Percentiles rank a stretch among this genome's conserved stretches.
Conservation (phyloP, 2,113 vertebrate species). For the Laterallus jamaicensis region DNA sequence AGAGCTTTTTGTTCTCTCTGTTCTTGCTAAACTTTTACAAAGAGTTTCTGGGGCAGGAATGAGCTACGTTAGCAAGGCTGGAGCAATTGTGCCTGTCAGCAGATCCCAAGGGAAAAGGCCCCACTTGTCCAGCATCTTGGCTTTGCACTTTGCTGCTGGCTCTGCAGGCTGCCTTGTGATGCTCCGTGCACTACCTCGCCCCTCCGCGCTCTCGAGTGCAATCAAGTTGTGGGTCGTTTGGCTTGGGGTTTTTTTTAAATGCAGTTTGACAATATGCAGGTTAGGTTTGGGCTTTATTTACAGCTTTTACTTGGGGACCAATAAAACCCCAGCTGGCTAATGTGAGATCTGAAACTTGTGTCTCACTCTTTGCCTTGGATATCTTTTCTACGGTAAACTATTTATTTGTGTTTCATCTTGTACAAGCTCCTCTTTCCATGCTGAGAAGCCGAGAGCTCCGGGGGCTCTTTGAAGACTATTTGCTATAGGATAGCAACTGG, state of each 20-base stretch:
- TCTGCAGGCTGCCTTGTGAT: slow-evolving; percentile 7
- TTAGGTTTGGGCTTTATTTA: slow-evolving; percentile 61
- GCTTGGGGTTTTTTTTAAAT: not conserved
- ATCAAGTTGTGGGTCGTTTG: not conserved
- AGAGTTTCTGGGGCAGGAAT: not conserved
- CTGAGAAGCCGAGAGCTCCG: slow-evolving; percentile 68
- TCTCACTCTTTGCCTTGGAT: slow-evolving; percentile 53
- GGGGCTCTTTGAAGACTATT: slow-evolving; percentile 75
- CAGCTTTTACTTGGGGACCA: slow-evolving; percentile 66
- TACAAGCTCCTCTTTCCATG: slow-evolving; percentile 60
- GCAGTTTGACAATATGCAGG: slow-evolving; percentile 37
- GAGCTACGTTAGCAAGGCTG: not conserved
- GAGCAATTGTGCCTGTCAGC: not conserved
- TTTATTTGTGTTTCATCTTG: slow-evolving; percentile 72
- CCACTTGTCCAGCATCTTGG: not conserved
- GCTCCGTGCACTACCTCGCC: not conserved
- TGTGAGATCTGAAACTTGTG: slow-evolving; percentile 63
- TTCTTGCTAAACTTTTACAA: not conserved
- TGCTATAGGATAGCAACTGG: slow-evolving; percentile 67
- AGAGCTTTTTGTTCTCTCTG: not conserved
- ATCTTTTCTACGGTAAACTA: slow-evolving; percentile 64
- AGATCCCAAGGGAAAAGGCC: not conserved
- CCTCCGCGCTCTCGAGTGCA: slow-evolving; percentile 21
- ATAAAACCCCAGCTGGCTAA: slow-evolving; percentile 72
- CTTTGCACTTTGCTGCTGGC: slow-evolving; percentile 21